Conservation (phyloP, 1,140 invertebrate genomes). For the Anagrus nilaparvatae region DNA sequence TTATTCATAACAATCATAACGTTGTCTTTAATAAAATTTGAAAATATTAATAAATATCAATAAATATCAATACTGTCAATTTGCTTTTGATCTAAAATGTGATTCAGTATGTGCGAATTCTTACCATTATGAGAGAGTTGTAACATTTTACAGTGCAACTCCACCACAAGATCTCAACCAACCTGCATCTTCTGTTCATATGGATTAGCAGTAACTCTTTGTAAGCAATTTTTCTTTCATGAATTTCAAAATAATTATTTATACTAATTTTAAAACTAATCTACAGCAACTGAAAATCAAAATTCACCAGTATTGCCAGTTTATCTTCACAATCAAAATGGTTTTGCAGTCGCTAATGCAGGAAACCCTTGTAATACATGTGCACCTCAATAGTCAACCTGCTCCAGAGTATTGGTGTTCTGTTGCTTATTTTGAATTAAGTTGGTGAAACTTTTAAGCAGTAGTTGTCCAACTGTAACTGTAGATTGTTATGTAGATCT, state of each 20-base stretch:
- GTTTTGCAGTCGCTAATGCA: conserved; percentile 31
- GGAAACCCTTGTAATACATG: conserved; percentile 33
- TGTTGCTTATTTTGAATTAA: no score
- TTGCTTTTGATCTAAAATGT: conserved; percentile 84
- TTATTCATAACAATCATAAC: no score
- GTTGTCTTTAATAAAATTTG: no score
- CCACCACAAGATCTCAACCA: no score
- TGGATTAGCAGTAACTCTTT: conserved; percentile 28
- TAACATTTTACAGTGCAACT: conserved; percentile 41
- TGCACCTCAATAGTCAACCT: conserved; percentile 57
- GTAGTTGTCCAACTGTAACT: conserved; percentile 83
- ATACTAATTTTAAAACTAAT: no score
- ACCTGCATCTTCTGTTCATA: no score
- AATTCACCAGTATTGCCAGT: conserved; percentile 38
- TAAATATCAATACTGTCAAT: conserved; percentile 94
- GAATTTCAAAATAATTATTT: conserved; percentile 3
- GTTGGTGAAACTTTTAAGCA: conserved; percentile 98
- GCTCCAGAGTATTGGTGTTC: no score
- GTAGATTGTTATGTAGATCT: conserved; percentile 98
- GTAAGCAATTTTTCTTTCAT: conserved; percentile 19
- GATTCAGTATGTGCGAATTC: conserved; percentile 98
- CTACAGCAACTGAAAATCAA: conserved; percentile 26
- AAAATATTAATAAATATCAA: no score
- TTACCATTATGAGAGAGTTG: conserved; percentile 97
- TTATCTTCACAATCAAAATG: conserved; percentile 37